Conservation (phyloP, 2,797 vertebrate genomes). For the Merluccius polli region DNA sequence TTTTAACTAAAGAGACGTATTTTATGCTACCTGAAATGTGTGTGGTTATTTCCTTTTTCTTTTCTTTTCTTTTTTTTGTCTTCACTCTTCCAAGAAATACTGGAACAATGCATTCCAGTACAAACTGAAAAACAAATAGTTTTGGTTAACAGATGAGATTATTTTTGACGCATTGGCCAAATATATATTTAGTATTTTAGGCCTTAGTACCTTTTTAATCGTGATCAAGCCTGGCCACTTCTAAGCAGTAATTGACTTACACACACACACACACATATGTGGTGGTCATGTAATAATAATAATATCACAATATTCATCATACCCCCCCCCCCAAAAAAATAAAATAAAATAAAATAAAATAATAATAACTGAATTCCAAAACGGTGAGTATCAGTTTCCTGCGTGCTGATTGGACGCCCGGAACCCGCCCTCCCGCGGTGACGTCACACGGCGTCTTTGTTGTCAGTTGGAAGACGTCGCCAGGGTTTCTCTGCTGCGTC, state of each 20-base stretch:
- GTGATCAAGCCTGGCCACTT: background rate
- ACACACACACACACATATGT: background rate
- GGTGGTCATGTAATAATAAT: no score
- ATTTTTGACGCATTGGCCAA: no score
- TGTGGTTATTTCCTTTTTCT: slow-evolving; percentile 43
- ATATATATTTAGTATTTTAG: no score
- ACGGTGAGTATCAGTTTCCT: background rate
- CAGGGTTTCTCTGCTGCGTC: slow-evolving; percentile 50
- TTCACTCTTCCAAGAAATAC: background rate
- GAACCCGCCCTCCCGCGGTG: background rate
- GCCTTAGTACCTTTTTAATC: no score
- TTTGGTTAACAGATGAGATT: no score
- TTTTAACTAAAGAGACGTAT: slow-evolving; percentile 77
- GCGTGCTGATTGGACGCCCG: background rate
- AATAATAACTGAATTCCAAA: background rate
- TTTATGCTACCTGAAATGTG: slow-evolving; percentile 66
- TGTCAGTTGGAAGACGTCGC: slow-evolving; percentile 61
- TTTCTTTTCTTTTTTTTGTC: slow-evolving; percentile 23
- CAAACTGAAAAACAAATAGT: no score
- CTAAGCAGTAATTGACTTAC: background rate
- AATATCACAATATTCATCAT: no score
- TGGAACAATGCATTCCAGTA: background rate
- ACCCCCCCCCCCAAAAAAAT: no score
- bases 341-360: no score
- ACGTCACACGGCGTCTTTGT: slow-evolving; percentile 37